Conservation (phyloP, 2,797 vertebrate species). For the Botia kubotai region DNA sequence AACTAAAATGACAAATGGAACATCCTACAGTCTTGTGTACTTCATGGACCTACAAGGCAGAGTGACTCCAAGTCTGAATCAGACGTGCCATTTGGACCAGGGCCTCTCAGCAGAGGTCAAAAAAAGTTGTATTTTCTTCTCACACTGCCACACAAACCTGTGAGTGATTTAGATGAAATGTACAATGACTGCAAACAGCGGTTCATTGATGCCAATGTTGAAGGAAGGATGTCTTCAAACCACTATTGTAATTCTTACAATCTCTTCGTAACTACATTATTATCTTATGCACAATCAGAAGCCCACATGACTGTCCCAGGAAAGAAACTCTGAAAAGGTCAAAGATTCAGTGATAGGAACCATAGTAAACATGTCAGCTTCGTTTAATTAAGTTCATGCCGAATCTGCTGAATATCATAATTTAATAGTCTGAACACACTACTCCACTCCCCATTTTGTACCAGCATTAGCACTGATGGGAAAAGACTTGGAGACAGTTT, state of each 20-base stretch:
- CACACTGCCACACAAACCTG: slow-evolving; percentile 20
- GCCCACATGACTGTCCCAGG: not conserved
- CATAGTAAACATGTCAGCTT: not conserved
- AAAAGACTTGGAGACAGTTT: slow-evolving; percentile 15
- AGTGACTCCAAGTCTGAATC: not conserved
- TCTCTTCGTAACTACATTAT: not conserved
- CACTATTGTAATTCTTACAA: not conserved
- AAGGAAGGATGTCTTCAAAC: slow-evolving; percentile 7
- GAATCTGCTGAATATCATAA: slow-evolving; percentile 14
- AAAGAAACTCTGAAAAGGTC: not conserved
- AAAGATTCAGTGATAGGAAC: not conserved
- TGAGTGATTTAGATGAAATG: slow-evolving; percentile 26
- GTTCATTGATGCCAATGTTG: not conserved
- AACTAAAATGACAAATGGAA: not conserved
- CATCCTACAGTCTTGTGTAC: not conserved
- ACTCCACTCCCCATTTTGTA: slow-evolving; percentile 17
- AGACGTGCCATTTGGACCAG: not conserved
- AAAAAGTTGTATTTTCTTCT: slow-evolving; percentile 29
- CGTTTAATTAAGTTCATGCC: slow-evolving; percentile 1
- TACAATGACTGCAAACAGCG: slow-evolving; percentile 21
- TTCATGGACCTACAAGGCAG: not conserved
- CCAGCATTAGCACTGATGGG: slow-evolving; percentile 54
- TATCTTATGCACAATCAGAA: slow-evolving; percentile 5
- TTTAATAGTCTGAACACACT: slow-evolving; percentile 39
- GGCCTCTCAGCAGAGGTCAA: not conserved